Percentiles rank a stretch among this genome's conserved stretches.
Conservation (phyloP, 2,797 vertebrate genomes). For the Fistularia commersonii region DNA sequence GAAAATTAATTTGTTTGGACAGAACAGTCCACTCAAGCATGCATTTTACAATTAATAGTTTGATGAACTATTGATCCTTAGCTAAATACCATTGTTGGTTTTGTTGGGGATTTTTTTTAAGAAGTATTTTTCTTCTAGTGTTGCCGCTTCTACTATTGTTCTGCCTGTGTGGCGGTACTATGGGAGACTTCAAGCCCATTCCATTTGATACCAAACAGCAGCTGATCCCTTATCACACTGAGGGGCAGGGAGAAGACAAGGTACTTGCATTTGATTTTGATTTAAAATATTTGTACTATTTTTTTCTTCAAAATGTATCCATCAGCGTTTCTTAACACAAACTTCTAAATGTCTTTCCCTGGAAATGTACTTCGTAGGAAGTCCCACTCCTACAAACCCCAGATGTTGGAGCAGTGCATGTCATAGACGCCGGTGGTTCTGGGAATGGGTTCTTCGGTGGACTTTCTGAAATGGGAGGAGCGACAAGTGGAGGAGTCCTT, state of each 20-base stretch:
- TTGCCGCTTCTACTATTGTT: conserved; percentile 85
- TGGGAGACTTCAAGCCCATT: conserved; percentile 71
- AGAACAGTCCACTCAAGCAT: no score
- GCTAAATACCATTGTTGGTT: background rate
- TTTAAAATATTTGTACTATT: background rate
- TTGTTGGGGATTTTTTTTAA: background rate
- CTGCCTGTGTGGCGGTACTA: conserved; percentile 77
- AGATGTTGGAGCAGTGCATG: background rate
- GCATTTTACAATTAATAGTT: no score
- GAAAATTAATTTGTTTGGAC: background rate
- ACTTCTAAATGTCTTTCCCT: background rate
- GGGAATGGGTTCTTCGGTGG: background rate
- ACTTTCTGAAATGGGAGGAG: background rate
- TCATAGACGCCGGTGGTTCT: background rate
- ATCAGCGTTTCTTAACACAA: background rate
- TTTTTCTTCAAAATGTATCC: background rate
- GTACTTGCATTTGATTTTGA: conserved; percentile 49
- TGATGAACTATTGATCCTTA: background rate
- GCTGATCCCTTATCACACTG: conserved; percentile 85
- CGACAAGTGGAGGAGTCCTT: background rate
- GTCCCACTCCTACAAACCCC: conserved; percentile 42
- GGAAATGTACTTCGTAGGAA: conserved; percentile 34
- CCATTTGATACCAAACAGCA: conserved; percentile 74
- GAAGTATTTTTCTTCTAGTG: conserved; percentile 67
- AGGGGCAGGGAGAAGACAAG: conserved; percentile 89